Evolutionary conservation across 2,797 vertebrate genomes (phyloP), one percentile per base, ranked within the genome.

Genomic region (Pelobates cultripes): DNA sequence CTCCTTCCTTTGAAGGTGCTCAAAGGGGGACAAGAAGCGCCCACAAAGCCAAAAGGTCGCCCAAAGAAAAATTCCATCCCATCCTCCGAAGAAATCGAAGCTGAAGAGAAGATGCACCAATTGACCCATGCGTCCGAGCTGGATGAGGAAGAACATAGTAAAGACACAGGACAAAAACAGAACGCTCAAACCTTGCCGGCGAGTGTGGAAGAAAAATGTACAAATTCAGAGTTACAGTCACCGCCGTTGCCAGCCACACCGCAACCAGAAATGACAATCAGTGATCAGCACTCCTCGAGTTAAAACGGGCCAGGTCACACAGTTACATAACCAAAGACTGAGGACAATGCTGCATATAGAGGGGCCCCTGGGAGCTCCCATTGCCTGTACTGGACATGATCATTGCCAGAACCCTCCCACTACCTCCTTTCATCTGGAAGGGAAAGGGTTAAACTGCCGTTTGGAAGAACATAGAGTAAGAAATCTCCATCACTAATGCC

Each of bases 1-100:
- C 70, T 9, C 3, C 2, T 73, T 75, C 83, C 83, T 61, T 70
- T 76, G 75, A 85, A 99, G 98, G 98, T 99, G 84, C 93, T 99
- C 81, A 99, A 99, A 93, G 98, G 98, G 83, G 98, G 98, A 73
- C 97, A 99, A 12, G 97, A 99, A 89, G 98, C 98, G 64, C 98
- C 98, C 12, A 99, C 97, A 0, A 99, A 99, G 87, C 98, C 98
- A 88, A 99, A 99, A 92, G 98, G 98, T 14, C 93, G 98, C 74
- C 98, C 98, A n/a, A 99, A 99, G 93, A 99, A 99, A 89, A 99
- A 99, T 90, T 99, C 98, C 70, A 99, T 99, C 86, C 98, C 98
- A 86, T 96, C 96, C 9, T 98, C 96, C 0, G 98, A 99, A 90
- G 97, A 99, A 85, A 98, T 99, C 0, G 98, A 99, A 90, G 98